These are phyloP conservation scores for Acanthosepion esculentum DNA, from an alignment of 2,888 invertebrate species.

Conservation along the genomic window DNA sequence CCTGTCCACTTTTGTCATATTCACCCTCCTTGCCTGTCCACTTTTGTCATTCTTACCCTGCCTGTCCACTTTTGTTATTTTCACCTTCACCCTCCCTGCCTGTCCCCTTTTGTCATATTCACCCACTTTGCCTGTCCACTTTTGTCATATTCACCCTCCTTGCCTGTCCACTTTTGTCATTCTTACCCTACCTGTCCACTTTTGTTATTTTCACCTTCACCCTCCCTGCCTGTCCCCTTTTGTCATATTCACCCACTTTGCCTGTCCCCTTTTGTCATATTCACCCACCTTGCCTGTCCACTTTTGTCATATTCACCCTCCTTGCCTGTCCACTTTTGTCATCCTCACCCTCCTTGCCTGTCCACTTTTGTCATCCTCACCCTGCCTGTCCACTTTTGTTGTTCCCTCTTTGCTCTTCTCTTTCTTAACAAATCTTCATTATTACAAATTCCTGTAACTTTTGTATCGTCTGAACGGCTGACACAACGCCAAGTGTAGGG, in stretches of 20 bases:
- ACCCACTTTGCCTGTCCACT: background rate
- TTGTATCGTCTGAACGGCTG: too few species aligned
- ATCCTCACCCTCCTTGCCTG: background rate
- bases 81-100: too few species aligned
- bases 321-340: background rate
- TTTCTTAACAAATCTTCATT: too few species aligned
- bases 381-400: background rate
- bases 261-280: fast-evolving
- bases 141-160: background rate
- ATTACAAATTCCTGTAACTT: too few species aligned
- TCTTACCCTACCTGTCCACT: background rate
- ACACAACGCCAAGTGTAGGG: too few species aligned
- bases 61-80: background rate
- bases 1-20: background rate
- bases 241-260: background rate
- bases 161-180: background rate
- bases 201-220: background rate
- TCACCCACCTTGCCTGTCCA: background rate
- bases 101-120: background rate
- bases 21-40: background rate
- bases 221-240: background rate
- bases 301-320: too few species aligned
- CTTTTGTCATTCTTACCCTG: too few species aligned
- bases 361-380: background rate
- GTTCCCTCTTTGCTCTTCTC: too few species aligned